Base-by-base conservation (phyloP, 2,113 vertebrate species). In the Rostratula benghalensis region DNA sequence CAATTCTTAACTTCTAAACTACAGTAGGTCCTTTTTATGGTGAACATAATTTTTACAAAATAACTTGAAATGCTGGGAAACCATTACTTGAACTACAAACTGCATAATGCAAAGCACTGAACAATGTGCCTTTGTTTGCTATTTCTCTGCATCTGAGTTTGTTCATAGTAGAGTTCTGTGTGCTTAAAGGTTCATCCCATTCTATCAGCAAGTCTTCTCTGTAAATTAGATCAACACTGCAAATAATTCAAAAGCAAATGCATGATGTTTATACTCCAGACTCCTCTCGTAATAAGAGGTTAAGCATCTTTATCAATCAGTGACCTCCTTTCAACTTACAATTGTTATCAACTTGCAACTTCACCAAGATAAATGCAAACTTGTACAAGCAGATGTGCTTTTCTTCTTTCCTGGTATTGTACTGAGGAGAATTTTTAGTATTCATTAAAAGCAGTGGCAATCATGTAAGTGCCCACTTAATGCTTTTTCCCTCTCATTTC, bases 401-500 rank as follows among this genome's bases (percentile, higher is more conserved):
- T 95, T 63, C 71, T 93, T 84, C 2, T 70, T 54, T 91, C 39
- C 24, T 45, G 18, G 33, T 60, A 33, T 59, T 59, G 83, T 53
- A 83, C 80, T 81, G 30, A 35, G 90, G 22, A 65, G 95, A 91
- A 95, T 76, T 95, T 94, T 96, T 77, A 90, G 88, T 54, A 84
- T 74, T 95, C 97, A 95, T 96, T 93, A 89, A 96, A 95, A 63
- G 89, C 85, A 54, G 53, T 45, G 63, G 73, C 97, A 97, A 95
- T 97, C 95, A 94, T 75, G 2, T 90, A 97, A 97, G 92, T 96
- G 96, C 97, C 98, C 96, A 96, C 97, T 97, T 94, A 97, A 54
- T 45, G 94, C 91, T 86, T 94, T 87, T 87, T 74, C 78, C 63
- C 67, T 77, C 96, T 93, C 95, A 81, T 96, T 87, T 95, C 94